phyloP scores from a whole-genome alignment of 2,113 vertebrate species.

The Progne subis region DNA sequence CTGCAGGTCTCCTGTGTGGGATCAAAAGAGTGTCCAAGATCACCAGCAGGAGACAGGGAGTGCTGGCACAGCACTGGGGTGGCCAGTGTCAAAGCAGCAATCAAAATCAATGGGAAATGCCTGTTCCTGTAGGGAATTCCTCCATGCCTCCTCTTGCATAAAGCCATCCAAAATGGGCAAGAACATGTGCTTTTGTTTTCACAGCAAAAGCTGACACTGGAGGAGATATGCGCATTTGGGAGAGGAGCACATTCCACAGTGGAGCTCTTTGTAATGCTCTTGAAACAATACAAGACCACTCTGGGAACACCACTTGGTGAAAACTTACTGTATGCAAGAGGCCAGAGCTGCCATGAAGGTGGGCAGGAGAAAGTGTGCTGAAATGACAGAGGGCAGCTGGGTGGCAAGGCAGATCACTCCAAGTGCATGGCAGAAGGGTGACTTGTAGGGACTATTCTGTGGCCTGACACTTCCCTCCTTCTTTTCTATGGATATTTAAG shows the following conservation, averaged over 20 bases:
- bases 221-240: not conserved
- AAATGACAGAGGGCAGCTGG: not conserved
- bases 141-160: not conserved
- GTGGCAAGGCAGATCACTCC: not conserved
- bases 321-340: not conserved
- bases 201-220: conserved; percentile 26
- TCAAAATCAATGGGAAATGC: not conserved
- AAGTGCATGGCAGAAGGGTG: fast-evolving
- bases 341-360: not conserved
- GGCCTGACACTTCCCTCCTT: not conserved
- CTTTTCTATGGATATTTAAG: not conserved
- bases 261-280: not conserved
- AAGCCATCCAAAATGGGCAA: conserved; percentile 19
- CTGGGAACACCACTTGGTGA: not conserved
- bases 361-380: not conserved
- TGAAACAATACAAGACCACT: not conserved
- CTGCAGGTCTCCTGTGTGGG: not conserved
- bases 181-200: conserved; percentile 62
- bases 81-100: not conserved
- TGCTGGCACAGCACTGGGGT: not conserved
- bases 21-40: not conserved
- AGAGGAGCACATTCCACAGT: conserved; percentile 17
- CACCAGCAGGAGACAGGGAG: not conserved
- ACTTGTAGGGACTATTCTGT: not conserved
- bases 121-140: not conserved